A percentile compares a stretch with the other conserved stretches of the same genome.
Evolutionary conservation across 2,888 invertebrate genomes (phyloP).

Genomic region (Netelia inedita): DNA sequence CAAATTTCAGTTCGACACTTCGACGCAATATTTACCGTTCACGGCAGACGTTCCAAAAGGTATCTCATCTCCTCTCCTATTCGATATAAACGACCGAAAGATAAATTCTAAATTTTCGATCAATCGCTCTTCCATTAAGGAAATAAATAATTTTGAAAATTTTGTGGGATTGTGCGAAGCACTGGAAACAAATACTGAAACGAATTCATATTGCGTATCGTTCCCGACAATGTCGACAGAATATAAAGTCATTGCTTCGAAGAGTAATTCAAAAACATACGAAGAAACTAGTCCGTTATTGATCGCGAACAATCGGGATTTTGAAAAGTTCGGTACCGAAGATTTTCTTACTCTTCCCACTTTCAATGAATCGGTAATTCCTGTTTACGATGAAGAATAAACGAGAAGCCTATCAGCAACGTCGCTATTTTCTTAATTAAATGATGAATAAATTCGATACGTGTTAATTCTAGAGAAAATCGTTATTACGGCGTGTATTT

Average conservation of each 20-base stretch:
- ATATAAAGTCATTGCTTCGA: background rate
- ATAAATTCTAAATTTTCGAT: background rate
- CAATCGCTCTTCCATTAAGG: background rate
- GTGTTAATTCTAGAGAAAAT: background rate
- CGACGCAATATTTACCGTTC: slow-evolving; percentile 9
- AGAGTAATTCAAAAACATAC: background rate
- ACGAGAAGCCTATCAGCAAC: no score
- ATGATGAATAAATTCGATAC: background rate
- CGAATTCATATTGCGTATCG: background rate
- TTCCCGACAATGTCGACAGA: background rate
- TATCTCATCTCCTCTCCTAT: background rate
- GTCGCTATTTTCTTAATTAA: background rate
- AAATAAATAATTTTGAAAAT: background rate
- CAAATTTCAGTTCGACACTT: background rate
- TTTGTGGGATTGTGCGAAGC: background rate
- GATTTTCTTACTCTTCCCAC: slow-evolving; percentile 41
- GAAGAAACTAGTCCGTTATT: background rate
- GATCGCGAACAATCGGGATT: background rate
- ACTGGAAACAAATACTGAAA: background rate
- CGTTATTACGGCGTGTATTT: slow-evolving; percentile 14
- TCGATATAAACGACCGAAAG: slow-evolving; percentile 1
- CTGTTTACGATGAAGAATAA: no score
- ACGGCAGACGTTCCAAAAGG: background rate
- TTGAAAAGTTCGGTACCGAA: background rate
- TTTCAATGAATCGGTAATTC: background rate